Evolutionary conservation across 92 coral and sea anemone species (phyloP).

Genomic region (Bergia sp.): DNA sequence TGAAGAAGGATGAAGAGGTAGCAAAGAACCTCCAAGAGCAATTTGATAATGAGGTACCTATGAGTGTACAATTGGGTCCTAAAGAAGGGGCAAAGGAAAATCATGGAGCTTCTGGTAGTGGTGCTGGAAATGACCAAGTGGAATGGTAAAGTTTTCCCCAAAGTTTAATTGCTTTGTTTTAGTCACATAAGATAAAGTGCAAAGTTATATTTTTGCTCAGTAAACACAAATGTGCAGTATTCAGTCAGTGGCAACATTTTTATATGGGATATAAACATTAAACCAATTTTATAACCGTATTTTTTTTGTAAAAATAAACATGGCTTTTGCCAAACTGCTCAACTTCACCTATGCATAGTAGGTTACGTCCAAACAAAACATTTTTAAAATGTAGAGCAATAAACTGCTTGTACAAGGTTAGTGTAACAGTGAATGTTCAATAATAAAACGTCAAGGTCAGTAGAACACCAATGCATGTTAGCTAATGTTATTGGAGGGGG

Average conservation of each 20-base stretch:
- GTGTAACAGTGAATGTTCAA: constrained; percentile 24
- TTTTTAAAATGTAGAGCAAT: constrained; percentile 24
- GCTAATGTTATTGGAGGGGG: background rate
- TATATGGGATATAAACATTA: constrained; percentile 30
- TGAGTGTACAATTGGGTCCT: constrained; percentile 23
- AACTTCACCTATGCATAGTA: constrained; percentile 20
- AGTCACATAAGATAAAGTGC: constrained; percentile 31
- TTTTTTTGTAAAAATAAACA: constrained; percentile 30
- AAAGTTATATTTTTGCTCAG: constrained; percentile 27
- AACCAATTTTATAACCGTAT: constrained; percentile 2
- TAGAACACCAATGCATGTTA: background rate
- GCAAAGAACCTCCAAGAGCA: constrained; percentile 21
- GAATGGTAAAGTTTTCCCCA: constrained; percentile 33
- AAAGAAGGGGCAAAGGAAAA: constrained; percentile 36
- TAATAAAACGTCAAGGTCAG: background rate
- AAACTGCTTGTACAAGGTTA: constrained; percentile 25
- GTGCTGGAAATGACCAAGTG: constrained; percentile 31
- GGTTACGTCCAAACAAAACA: constrained; percentile 29
- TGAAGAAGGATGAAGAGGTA: constrained; percentile 40
- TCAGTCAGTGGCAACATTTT: constrained; percentile 29
- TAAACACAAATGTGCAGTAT: constrained; percentile 32
- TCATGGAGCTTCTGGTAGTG: constrained; percentile 23
- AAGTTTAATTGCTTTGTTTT: constrained; percentile 19
- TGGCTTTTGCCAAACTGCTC: constrained; percentile 29
- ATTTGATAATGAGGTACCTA: constrained; percentile 25